A percentile compares a stretch with the other conserved stretches of the same genome.
Evolutionary conservation across 2,113 vertebrate genomes (phyloP).

Genomic region (Condylura cristata): DNA sequence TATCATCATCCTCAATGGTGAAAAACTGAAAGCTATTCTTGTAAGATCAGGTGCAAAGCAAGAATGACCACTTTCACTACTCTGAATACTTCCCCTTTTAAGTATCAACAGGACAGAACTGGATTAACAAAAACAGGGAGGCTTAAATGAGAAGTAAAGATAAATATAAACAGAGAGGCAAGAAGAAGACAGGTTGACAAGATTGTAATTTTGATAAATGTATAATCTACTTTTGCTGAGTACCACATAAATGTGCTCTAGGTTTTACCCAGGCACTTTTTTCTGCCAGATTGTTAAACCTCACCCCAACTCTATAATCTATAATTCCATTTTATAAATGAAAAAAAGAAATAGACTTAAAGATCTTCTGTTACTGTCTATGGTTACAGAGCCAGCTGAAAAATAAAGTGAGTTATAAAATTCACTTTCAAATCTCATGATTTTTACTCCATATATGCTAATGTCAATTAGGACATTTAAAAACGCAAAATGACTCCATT

Average conservation of each 20-base stretch:
- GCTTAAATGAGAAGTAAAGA: background rate
- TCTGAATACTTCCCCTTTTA: background rate
- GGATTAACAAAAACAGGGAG: background rate
- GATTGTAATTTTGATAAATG: background rate
- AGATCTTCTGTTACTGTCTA: background rate
- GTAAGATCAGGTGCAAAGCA: no score
- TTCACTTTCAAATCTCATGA: background rate
- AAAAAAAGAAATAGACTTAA: slow-evolving; percentile 1
- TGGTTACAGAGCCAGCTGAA: background rate
- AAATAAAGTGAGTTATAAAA: background rate
- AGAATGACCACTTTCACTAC: no score
- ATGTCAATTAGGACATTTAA: background rate
- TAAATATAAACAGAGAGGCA: background rate
- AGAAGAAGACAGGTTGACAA: background rate
- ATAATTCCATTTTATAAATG: background rate
- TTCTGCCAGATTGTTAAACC: background rate
- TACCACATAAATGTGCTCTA: background rate
- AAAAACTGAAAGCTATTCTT: no score
- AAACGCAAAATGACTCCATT: slow-evolving; percentile 8
- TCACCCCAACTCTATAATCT: background rate
- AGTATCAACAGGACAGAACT: background rate
- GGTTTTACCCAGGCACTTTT: background rate
- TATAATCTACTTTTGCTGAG: background rate
- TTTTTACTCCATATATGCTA: background rate
- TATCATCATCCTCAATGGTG: no score